These are phyloP conservation scores for Hirundichthys speculiger DNA, from an alignment of 2,113 vertebrate genomes.

Conservation along the genomic window DNA sequence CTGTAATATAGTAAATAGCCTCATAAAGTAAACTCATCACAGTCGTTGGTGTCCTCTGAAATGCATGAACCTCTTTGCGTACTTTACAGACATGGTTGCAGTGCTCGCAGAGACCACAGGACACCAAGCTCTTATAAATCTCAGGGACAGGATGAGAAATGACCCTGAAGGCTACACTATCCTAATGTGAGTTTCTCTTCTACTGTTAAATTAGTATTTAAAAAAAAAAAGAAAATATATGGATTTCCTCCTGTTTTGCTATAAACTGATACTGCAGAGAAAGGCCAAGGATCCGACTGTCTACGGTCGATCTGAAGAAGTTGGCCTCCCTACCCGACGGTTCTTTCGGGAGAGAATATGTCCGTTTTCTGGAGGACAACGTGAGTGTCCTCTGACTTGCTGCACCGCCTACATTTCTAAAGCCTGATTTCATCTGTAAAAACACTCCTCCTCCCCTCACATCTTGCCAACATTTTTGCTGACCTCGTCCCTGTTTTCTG, in stretches of 20 bases:
- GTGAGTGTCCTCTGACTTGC: conserved; percentile 74
- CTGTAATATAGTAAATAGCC: too few species aligned
- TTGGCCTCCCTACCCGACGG: conserved; percentile 86
- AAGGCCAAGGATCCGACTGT: conserved; percentile 88
- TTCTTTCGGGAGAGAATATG: conserved; percentile 89
- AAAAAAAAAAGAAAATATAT: not conserved
- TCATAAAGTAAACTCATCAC: not conserved
- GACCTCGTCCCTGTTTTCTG: not conserved
- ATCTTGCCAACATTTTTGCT: not conserved
- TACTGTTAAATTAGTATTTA: not conserved
- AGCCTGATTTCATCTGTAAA: not conserved
- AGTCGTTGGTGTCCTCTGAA: not conserved
- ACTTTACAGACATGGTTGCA: conserved; percentile 94
- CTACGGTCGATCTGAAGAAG: conserved; percentile 84
- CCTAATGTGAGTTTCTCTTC: conserved; percentile 82
- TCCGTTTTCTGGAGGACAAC: conserved; percentile 89
- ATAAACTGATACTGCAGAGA: conserved; percentile 78
- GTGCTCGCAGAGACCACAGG: conserved; percentile 96
- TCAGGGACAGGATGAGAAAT: conserved; percentile 88
- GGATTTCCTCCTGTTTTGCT: not conserved
- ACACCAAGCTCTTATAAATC: conserved; percentile 78
- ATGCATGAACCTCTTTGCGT: conserved; percentile 1
- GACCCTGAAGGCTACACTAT: conserved; percentile 89
- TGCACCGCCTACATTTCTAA: not conserved
- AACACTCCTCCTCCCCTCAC: not conserved